These are phyloP conservation scores for Blera fallax DNA, from an alignment of 2,888 invertebrate genomes.

Conservation along the genomic window DNA sequence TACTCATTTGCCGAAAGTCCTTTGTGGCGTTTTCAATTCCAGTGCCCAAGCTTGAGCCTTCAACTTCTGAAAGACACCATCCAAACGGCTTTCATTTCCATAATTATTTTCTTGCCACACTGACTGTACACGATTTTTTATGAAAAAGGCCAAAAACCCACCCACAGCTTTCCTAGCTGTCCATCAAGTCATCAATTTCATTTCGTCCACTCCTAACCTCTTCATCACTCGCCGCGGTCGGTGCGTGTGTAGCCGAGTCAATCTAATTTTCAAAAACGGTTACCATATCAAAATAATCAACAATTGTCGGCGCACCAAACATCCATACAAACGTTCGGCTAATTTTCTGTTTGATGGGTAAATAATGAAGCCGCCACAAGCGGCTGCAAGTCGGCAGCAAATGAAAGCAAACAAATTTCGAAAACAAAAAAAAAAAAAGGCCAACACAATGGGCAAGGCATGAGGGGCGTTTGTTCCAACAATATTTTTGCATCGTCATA, in stretches of 20 bases:
- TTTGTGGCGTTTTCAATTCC: too few species aligned
- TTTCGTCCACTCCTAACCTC: constrained; percentile 2
- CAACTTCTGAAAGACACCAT: too few species aligned
- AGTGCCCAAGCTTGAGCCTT: too few species aligned
- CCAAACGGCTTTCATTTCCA: too few species aligned
- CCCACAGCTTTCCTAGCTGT: constrained; percentile 28
- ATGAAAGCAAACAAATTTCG: constrained; percentile 68
- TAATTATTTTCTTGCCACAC: not conserved
- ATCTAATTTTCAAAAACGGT: constrained; percentile 55
- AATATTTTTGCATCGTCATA: constrained; percentile 67
- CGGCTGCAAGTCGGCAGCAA: constrained; percentile 66
- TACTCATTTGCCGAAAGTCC: too few species aligned
- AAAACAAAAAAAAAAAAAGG: constrained; percentile 34
- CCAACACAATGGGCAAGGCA: constrained; percentile 26
- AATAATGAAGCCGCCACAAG: constrained; percentile 52
- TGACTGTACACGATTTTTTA: not conserved
- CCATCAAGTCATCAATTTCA: constrained; percentile 30
- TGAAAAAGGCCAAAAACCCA: not conserved
- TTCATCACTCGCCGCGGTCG: constrained; percentile 16
- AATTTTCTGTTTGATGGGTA: constrained; percentile 55
- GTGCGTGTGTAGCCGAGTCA: constrained; percentile 21
- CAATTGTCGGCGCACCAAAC: constrained; percentile 50
- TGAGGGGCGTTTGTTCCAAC: constrained; percentile 44
- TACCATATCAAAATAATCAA: constrained; percentile 58
- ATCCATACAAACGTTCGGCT: not conserved